Evolutionary conservation across 2,797 vertebrate species (phyloP).

Genomic region (Gallinago stenura): DNA sequence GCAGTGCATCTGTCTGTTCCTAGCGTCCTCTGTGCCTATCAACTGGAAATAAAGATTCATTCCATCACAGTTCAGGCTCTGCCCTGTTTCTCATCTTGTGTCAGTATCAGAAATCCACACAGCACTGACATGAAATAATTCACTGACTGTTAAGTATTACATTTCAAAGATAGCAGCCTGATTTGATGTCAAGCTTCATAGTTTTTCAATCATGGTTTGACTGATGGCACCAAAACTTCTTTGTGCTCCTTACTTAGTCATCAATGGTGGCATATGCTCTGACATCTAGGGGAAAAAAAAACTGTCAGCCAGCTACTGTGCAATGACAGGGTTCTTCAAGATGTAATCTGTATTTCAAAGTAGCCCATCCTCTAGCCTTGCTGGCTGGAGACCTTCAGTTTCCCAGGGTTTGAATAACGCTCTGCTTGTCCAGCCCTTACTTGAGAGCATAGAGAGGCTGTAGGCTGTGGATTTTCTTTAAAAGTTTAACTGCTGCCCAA

Average conservation of each 20-base stretch:
- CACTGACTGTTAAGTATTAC: background rate
- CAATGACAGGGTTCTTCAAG: background rate
- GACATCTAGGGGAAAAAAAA: background rate
- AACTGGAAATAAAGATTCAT: background rate
- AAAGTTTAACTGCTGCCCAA: background rate
- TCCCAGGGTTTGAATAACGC: background rate
- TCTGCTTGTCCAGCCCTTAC: background rate
- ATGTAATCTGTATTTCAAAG: background rate
- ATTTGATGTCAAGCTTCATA: background rate
- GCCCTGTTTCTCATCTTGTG: background rate
- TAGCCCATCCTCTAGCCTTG: background rate
- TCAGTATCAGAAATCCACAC: background rate
- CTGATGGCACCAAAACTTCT: conserved; percentile 12
- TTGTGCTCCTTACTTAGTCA: conserved; percentile 11
- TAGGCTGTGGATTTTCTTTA: background rate
- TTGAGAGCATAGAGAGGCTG: background rate
- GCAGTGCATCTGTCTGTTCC: background rate
- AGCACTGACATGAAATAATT: conserved; percentile 24
- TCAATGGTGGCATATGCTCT: background rate
- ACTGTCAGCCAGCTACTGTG: background rate
- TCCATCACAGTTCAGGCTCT: background rate
- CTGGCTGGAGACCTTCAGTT: background rate
- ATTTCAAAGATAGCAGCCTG: background rate
- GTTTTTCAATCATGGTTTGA: conserved; percentile 11
- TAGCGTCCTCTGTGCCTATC: background rate